Conservation (phyloP, 1,140 invertebrate genomes). For the Drosophila sproati region DNA sequence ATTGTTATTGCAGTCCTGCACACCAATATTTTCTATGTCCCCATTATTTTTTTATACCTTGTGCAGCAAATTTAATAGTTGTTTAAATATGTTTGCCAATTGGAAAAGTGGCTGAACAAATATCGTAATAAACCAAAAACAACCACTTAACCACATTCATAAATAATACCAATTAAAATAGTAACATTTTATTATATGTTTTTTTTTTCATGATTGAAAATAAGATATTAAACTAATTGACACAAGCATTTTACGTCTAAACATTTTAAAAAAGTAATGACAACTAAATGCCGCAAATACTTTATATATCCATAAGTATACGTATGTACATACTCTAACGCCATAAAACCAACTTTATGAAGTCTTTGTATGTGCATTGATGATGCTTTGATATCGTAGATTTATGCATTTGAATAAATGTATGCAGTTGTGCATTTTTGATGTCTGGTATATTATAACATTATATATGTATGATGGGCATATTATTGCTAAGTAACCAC, state of each 20-base stretch:
- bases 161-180: not conserved
- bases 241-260: slow-evolving; percentile 38
- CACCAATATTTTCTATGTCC: not conserved
- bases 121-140: not conserved
- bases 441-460: slow-evolving; percentile 11
- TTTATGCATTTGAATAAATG: not conserved
- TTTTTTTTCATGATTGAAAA: slow-evolving; percentile 4
- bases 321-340: slow-evolving; percentile 14
- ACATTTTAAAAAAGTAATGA: slow-evolving; percentile 27
- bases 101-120: no score
- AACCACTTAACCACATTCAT: not conserved
- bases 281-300: slow-evolving; percentile 21
- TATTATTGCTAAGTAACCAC: slow-evolving; percentile 42
- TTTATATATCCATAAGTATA: slow-evolving; percentile 23
- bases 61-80: no score
- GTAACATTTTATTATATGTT: slow-evolving; percentile 14
- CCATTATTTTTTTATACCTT: no score
- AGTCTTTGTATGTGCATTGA: not conserved
- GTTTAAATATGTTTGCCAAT: no score
- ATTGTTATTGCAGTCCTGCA: slow-evolving; percentile 13
- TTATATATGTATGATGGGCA: slow-evolving; percentile 7
- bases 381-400: slow-evolving; percentile 3
- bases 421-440: slow-evolving; percentile 7
- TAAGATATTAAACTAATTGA: slow-evolving; percentile 36
- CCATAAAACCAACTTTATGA: not conserved